Base-by-base conservation (phyloP, 1,140 invertebrate genomes). In the Mactra quadrangularis region DNA sequence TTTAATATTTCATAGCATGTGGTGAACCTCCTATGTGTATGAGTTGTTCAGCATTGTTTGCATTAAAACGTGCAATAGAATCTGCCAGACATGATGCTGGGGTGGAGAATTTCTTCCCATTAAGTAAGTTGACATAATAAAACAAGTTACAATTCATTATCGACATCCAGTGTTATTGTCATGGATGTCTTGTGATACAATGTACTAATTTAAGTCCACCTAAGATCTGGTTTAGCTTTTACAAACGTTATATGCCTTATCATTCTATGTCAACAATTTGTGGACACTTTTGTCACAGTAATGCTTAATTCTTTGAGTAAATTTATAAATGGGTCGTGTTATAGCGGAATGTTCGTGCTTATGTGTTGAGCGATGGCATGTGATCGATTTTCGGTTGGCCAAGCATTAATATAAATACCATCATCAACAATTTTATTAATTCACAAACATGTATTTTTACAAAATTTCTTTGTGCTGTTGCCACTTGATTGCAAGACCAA, bases 1-100 rank as follows among this genome's bases (percentile, higher is more conserved):
- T n/a, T n/a, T n/a, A n/a, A n/a, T n/a, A n/a, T n/a, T n/a, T n/a
- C n/a, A n/a, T 71, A 93, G 93, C 92, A n/a, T 82, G 84, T 66
- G 92, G 92, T 41, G 93, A 93, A 77, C 92, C 93, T 1, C 90
- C 92, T 1, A 77, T 92, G 25, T 88, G 87, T 59, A 84, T 91
- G 81, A 87, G 88, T 27, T 87, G 87, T 57, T 86, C 87, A 19
- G 90, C 87, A 17, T 52, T 92, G 29, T 89, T 92, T 85, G 90
- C 90, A n/a, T 22, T 90, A 4, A 91, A 92, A 64, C 85, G 86
- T n/a, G 87, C 88, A 29, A 85, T 91, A 7, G 86, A 90, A 66
- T 75, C 85, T 50, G 89, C 87, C 0, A 81, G 87, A 22, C 78
- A 86, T 45, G 90, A 91, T 22, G 76, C 86, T 55, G 85, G 83